Evolutionary conservation across 2,888 invertebrate species (phyloP).

Genomic region (Drosophila engyochracea): DNA sequence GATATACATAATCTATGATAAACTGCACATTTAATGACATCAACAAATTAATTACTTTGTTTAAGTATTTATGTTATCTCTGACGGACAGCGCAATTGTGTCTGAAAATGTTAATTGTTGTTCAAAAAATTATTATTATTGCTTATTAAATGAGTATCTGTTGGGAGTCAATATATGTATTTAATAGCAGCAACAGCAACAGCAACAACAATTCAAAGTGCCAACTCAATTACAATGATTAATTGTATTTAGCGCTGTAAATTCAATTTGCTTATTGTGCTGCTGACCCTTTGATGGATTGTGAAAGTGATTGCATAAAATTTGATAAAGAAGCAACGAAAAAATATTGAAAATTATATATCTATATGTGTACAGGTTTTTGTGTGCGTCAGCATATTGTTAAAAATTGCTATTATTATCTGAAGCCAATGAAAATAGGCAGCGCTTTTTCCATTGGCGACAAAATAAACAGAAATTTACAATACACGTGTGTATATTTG

Average conservation of each 20-base stretch:
- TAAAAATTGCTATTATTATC: constrained; percentile 17
- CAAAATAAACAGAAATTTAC: constrained; percentile 28
- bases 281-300: constrained; percentile 54
- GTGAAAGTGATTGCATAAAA: constrained; percentile 77
- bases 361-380: neutral
- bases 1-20: neutral
- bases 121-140: constrained; percentile 35
- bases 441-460: constrained; percentile 15
- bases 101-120: constrained; percentile 50
- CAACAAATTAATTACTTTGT: constrained; percentile 63
- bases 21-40: constrained; percentile 32
- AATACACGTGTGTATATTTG: neutral
- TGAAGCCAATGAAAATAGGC: constrained; percentile 31
- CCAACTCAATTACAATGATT: constrained; percentile 69
- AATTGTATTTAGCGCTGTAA: constrained; percentile 59
- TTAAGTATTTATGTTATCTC: constrained; percentile 54
- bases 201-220: constrained; percentile 16
- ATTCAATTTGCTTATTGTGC: constrained; percentile 64
- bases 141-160: constrained; percentile 37
- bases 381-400: constrained; percentile 23
- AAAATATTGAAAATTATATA: constrained; percentile 15
- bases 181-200: constrained; percentile 19
- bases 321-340: constrained; percentile 27
- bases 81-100: constrained; percentile 33
- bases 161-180: constrained; percentile 26